These are phyloP conservation scores for Loriculus beryllinus DNA, from an alignment of 2,797 vertebrate species.

Conservation along the genomic window DNA sequence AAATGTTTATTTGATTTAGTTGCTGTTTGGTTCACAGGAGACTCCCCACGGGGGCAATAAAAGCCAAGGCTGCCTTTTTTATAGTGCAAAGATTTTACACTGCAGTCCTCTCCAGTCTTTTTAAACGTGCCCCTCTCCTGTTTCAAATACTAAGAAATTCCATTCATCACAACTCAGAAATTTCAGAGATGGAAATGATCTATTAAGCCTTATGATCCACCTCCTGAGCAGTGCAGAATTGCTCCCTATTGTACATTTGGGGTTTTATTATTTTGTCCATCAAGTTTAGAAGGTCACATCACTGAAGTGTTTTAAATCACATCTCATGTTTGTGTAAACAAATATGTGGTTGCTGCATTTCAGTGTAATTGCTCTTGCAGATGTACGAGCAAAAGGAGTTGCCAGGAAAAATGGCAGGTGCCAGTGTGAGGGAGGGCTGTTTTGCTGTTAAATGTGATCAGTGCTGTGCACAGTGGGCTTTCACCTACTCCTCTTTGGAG, in stretches of 20 bases:
- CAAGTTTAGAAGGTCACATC: slow-evolving; percentile 11
- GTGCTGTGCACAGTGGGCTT: slow-evolving; percentile 1
- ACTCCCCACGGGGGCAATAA: slow-evolving; percentile 48
- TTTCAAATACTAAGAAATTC: slow-evolving; percentile 62
- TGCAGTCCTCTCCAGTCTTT: slow-evolving; percentile 6
- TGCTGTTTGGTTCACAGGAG: slow-evolving; percentile 45
- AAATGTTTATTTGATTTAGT: slow-evolving; percentile 63
- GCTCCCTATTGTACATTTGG: not conserved
- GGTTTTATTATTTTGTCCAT: slow-evolving; percentile 6
- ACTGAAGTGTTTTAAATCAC: not conserved
- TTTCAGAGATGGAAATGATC: slow-evolving; percentile 43
- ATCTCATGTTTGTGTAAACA: not conserved
- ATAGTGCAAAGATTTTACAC: slow-evolving; percentile 39
- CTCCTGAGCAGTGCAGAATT: not conserved
- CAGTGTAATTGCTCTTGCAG: not conserved
- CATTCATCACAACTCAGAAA: slow-evolving; percentile 51
- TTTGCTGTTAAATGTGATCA: slow-evolving; percentile 24
- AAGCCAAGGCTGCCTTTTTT: slow-evolving; percentile 55
- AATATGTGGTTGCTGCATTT: not conserved
- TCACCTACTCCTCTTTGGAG: slow-evolving; percentile 3
- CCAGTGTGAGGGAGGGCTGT: not conserved
- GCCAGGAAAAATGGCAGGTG: slow-evolving; percentile 7
- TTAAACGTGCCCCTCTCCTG: slow-evolving; percentile 38
- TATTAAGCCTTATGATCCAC: slow-evolving; percentile 11
- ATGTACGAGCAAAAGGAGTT: not conserved